Percentiles rank a stretch among this genome's conserved stretches.
Evolutionary conservation across 2,113 vertebrate genomes (phyloP).

Genomic region (Hemichromis elongatus): DNA sequence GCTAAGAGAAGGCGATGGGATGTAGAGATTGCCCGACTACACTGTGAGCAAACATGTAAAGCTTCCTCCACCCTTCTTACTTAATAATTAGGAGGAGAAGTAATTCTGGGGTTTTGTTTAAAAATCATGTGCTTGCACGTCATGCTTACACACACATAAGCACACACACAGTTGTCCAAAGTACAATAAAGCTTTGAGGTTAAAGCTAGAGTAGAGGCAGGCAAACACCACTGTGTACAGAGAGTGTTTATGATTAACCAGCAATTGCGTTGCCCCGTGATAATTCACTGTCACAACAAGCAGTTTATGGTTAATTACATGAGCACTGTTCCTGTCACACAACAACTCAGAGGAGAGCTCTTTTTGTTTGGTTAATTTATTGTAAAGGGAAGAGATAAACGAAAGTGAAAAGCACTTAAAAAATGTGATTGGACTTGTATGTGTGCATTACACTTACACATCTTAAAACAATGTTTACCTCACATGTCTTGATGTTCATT

Average conservation of each 20-base stretch:
- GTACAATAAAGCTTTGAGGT: neutral
- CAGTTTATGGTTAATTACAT: neutral
- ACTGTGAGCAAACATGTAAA: neutral
- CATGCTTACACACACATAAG: neutral
- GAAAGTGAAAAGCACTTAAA: neutral
- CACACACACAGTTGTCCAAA: conserved; percentile 31
- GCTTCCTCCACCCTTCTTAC: neutral
- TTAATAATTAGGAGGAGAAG: neutral
- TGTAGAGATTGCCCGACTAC: neutral
- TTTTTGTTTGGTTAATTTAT: neutral
- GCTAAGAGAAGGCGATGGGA: neutral
- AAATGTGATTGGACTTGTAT: neutral
- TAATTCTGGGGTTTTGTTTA: neutral
- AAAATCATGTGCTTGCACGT: neutral
- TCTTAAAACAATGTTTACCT: neutral
- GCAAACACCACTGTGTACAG: conserved; percentile 12
- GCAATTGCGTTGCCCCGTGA: neutral
- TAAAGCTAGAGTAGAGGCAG: neutral
- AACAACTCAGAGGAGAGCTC: neutral
- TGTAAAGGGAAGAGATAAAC: neutral
- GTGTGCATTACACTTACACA: neutral
- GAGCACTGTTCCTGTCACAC: neutral
- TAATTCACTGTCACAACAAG: neutral
- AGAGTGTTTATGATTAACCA: conserved; percentile 58
- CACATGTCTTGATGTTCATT: neutral